Conservation (phyloP, 1,140 invertebrate genomes). For the Caenorhabditis tropicalis region DNA sequence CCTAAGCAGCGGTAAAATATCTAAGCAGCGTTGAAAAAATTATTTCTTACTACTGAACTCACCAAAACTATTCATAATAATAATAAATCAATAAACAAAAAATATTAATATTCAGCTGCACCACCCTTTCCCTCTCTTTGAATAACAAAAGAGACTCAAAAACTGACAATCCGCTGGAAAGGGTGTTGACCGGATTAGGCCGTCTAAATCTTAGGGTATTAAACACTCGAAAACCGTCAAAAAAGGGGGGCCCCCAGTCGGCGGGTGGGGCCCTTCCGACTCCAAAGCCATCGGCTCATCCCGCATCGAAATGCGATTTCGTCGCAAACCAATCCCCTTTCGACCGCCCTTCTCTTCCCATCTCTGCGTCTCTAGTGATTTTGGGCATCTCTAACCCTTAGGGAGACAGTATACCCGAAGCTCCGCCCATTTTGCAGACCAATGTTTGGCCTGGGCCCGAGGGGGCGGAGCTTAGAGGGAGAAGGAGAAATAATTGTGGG, state of each 20-base stretch:
- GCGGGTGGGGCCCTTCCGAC: neutral
- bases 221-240: neutral
- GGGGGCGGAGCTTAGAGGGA: neutral
- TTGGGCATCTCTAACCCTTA: neutral
- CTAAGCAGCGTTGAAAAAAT: too few relatives aligned
- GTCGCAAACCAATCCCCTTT: neutral
- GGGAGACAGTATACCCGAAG: neutral
- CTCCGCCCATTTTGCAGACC: neutral
- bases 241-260: neutral
- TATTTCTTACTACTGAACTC: too few relatives aligned
- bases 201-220: conserved; percentile 42
- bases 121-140: neutral
- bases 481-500: neutral
- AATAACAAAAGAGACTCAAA: neutral
- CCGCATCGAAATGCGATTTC: conserved; percentile 39
- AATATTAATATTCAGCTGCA: too few relatives aligned
- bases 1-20: too few relatives aligned
- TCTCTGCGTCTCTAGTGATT: too few relatives aligned
- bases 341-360: neutral
- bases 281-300: conserved; percentile 8
- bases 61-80: too few relatives aligned
- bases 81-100: too few relatives aligned
- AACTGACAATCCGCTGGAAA: conserved; percentile 24
- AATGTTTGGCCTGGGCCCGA: neutral
- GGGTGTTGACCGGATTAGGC: conserved; percentile 2